Percentiles rank a stretch among this genome's conserved stretches.
These are phyloP conservation scores for Sebastes paucispinis DNA, from an alignment of 2,797 vertebrate genomes.

Conservation along the genomic window DNA sequence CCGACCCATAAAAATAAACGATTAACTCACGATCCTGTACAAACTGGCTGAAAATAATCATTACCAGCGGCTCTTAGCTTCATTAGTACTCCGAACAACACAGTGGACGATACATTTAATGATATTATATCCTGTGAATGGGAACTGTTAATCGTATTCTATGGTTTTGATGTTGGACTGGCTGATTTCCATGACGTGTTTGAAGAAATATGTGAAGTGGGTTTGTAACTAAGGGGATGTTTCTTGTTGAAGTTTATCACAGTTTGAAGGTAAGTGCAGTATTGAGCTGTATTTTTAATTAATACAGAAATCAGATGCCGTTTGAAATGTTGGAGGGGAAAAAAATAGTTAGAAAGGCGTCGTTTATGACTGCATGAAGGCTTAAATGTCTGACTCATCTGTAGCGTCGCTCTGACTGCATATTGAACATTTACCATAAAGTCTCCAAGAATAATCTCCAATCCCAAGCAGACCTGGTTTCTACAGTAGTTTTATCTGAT, in stretches of 20 bases:
- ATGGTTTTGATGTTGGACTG: not conserved
- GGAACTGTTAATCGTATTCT: not conserved
- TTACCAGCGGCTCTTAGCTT: not conserved
- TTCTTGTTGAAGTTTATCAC: not conserved
- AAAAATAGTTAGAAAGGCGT: not conserved
- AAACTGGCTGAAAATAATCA: not conserved
- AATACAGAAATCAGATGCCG: not conserved
- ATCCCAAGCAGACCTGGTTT: not conserved
- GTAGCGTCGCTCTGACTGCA: not conserved
- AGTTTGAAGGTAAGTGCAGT: not conserved
- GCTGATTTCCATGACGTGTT: not conserved
- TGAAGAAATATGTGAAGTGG: not conserved
- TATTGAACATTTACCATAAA: not conserved
- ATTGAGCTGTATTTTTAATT: not conserved
- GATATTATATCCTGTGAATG: not conserved
- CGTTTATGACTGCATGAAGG: not conserved
- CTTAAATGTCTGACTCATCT: not conserved
- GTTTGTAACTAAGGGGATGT: not conserved
- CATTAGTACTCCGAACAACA: not conserved
- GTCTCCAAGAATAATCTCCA: not conserved
- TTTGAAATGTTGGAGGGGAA: not conserved
- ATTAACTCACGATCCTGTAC: not conserved
- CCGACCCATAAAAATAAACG: not conserved
- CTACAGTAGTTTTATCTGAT: not conserved
- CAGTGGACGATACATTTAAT: not conserved